Evolutionary conservation across 1,140 invertebrate species (phyloP), one percentile per base, ranked within the genome.

Genomic region (Drosophila pandora): DNA sequence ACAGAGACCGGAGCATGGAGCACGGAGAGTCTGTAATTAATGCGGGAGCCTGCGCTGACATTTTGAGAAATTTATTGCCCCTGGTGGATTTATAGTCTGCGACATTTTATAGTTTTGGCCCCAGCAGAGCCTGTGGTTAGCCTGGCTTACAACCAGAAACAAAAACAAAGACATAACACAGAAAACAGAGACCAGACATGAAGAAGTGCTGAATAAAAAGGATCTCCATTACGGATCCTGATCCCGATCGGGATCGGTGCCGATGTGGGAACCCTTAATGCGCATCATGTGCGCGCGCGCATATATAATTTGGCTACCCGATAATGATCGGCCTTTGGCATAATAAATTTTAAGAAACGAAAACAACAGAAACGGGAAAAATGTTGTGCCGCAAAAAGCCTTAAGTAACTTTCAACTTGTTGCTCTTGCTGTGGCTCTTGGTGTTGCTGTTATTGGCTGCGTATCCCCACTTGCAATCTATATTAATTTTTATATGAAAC

Each of bases 291-390:
- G 83, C 84, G 84, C 83, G 83, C 84, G 83, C 83, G 85, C 83
- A 88, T 88, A 88, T 88, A 88, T 88, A 88, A 88, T 88, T 88
- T 88, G 79, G 83, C 83, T 88, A 88, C 83, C 87, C 87, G 87
- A 90, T 90, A 90, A 90, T 90, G 87, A 90, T 90, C 87, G 87
- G 82, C 87, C 87, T 90, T 90, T 87, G 87, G 87, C 87, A 90
- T 90, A 90, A 88, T 89, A 87, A 87, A 87, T 87, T 75, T 88
- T 67, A 83, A 83, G 34, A 61, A 60, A 54, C 23, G 25, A 28
- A 28, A 55, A 55, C 32, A 68, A 37, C 34, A 56, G 64, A 70
- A 64, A 67, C 60, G 64, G 67, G 63, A 8, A 57, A 57, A 67
- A 23, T 50, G 10, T 37, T 37, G 63, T 76, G 65, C 64, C 71